Percentiles rank a stretch among this genome's conserved stretches.
Conservation (phyloP, 1,140 invertebrate genomes). For the Tribolium madens region DNA sequence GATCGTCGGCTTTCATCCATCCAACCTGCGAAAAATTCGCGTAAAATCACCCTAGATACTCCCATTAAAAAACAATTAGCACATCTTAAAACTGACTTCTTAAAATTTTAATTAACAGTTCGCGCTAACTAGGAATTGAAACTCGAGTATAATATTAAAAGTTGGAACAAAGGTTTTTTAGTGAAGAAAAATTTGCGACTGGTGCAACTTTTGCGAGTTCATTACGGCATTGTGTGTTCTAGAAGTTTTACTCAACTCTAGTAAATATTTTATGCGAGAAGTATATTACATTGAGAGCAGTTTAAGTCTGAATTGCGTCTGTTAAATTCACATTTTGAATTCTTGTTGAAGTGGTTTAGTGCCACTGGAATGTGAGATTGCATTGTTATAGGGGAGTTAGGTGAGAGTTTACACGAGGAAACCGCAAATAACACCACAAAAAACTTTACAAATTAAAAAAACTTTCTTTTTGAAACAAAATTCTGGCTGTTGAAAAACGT, state of each 20-base stretch:
- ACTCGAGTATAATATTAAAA: slow-evolving; percentile 32
- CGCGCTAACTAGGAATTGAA: slow-evolving; percentile 7
- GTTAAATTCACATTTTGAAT: slow-evolving; percentile 12
- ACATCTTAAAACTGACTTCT: slow-evolving; percentile 5
- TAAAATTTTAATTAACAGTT: slow-evolving; percentile 43
- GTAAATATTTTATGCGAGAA: slow-evolving; percentile 21
- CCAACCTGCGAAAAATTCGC: slow-evolving; percentile 77
- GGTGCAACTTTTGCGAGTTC: slow-evolving; percentile 20
- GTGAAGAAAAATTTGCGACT: slow-evolving; percentile 2
- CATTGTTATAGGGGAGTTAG: neutral
- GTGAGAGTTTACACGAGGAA: neutral
- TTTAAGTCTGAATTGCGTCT: slow-evolving; percentile 2
- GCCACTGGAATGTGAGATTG: neutral
- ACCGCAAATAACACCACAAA: neutral
- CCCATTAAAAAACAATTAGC: slow-evolving; percentile 21
- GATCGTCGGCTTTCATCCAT: slow-evolving; percentile 91
- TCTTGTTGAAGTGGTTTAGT: slow-evolving; percentile 16
- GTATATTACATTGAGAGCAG: neutral
- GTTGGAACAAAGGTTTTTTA: slow-evolving; percentile 26
- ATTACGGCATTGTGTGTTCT: slow-evolving; percentile 16
- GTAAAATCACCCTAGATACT: slow-evolving; percentile 14
- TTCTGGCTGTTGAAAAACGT: too few species aligned
- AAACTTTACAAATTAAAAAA: neutral
- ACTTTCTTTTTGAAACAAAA: neutral
- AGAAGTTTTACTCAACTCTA: slow-evolving; percentile 18